Percentiles rank a stretch among this genome's conserved stretches.
Evolutionary conservation across 2,888 invertebrate genomes (phyloP).

Genomic region (Heliothis peltigera): DNA sequence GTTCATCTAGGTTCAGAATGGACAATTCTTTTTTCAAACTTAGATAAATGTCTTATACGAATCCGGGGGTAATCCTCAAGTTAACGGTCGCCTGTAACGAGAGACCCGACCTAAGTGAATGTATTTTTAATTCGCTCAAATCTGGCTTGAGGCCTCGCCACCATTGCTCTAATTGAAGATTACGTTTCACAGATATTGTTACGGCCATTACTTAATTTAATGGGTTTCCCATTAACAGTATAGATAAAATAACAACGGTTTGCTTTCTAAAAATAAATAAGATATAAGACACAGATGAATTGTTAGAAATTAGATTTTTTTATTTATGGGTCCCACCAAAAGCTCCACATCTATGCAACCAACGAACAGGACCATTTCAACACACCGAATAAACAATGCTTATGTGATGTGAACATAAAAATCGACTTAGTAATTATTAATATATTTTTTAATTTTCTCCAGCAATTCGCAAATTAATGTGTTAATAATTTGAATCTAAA

Average conservation of each 20-base stretch:
- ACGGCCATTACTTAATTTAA: conserved; percentile 42
- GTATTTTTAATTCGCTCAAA: conserved; percentile 64
- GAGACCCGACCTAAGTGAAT: conserved; percentile 59
- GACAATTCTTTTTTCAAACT: conserved; percentile 16
- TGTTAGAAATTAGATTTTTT: too few species aligned
- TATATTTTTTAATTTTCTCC: too few species aligned
- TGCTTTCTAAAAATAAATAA: conserved; percentile 1
- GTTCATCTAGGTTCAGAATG: conserved; percentile 19
- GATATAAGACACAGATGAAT: not conserved
- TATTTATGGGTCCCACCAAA: too few species aligned
- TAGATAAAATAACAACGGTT: not conserved
- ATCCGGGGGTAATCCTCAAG: conserved; percentile 33
- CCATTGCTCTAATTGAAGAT: conserved; percentile 58
- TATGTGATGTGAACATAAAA: too few species aligned
- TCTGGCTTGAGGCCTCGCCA: conserved; percentile 47
- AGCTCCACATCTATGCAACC: too few species aligned
- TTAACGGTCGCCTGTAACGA: conserved; percentile 38
- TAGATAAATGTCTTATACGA: conserved; percentile 40
- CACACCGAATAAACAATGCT: too few species aligned
- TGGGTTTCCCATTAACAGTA: conserved; percentile 31
- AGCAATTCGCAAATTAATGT: too few species aligned
- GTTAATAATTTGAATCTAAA: not conserved
- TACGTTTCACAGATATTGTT: conserved; percentile 52
- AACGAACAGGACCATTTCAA: too few species aligned
- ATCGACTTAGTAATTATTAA: too few species aligned